Evolutionary conservation across 2,888 invertebrate genomes (phyloP).

Genomic region (Patella ulyssiponensis): DNA sequence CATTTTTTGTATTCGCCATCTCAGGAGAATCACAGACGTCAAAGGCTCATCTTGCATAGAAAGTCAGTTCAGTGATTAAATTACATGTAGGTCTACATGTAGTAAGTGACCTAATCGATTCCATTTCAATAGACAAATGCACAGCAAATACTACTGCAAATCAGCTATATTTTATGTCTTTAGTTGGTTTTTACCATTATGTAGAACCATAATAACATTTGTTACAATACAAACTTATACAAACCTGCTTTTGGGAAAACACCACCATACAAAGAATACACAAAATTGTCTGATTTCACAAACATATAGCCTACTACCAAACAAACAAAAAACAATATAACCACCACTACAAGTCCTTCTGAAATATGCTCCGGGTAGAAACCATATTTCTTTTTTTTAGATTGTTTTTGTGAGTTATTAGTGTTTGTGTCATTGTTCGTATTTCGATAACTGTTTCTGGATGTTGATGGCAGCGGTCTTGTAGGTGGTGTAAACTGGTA

Average conservation of each 20-base stretch:
- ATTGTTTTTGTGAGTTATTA: slow-evolving; percentile 10
- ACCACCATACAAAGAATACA: slow-evolving; percentile 36
- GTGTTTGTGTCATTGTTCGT: slow-evolving; percentile 14
- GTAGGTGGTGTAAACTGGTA: background rate
- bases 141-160: no score
- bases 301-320: slow-evolving; percentile 53
- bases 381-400: slow-evolving; percentile 22
- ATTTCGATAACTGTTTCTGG: slow-evolving; percentile 12
- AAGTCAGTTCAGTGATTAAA: no score
- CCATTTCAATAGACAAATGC: no score
- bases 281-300: slow-evolving; percentile 38
- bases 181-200: no score
- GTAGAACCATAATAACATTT: no score
- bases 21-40: no score
- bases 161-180: no score
- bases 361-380: slow-evolving; percentile 46
- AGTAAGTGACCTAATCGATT: no score
- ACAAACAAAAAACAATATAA: slow-evolving; percentile 54
- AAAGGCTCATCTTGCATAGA: no score
- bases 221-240: background rate
- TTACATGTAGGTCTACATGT: no score
- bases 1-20: no score
- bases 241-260: slow-evolving; percentile 20
- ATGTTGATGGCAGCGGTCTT: slow-evolving; percentile 19
- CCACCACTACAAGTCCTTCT: slow-evolving; percentile 48